Percentiles rank a stretch among this genome's conserved stretches.
Evolutionary conservation across 2,797 vertebrate genomes (phyloP).

Genomic region (Rhyacichthys aspro): DNA sequence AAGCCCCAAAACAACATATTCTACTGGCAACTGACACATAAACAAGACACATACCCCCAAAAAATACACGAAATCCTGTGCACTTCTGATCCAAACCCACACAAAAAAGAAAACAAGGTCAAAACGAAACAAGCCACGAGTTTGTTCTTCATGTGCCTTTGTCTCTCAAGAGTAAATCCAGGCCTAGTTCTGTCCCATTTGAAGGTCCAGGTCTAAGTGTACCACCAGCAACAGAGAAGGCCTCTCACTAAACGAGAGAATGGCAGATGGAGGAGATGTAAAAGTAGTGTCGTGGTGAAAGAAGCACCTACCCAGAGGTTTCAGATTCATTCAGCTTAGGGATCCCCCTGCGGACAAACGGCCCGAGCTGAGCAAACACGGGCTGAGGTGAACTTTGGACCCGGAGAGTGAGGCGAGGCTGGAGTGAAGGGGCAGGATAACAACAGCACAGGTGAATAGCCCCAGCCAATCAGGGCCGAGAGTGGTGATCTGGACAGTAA

Average conservation of each 20-base stretch:
- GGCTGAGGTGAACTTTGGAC: conserved; percentile 79
- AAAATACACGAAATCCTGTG: conserved; percentile 23
- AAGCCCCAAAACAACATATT: not conserved
- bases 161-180: conserved; percentile 28
- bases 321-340: conserved; percentile 44
- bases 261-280: conserved; percentile 7
- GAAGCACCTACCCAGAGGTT: conserved; percentile 23
- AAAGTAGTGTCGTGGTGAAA: conserved; percentile 21
- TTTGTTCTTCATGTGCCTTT: conserved; percentile 8
- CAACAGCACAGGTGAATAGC: conserved; percentile 35
- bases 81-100: conserved; percentile 26
- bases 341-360: conserved; percentile 12
- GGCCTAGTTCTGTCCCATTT: not conserved
- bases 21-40: not conserved
- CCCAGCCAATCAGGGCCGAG: conserved; percentile 50
- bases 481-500: conserved; percentile 5
- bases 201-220: not conserved
- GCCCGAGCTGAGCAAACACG: conserved; percentile 67
- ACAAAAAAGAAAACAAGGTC: conserved; percentile 6
- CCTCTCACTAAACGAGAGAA: conserved; percentile 31
- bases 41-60: conserved; percentile 58
- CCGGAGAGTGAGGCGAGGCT: conserved; percentile 37
- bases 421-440: conserved; percentile 52
- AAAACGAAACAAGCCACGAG: conserved; percentile 5
- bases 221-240: conserved; percentile 1